These are phyloP conservation scores for Trematocara unimaculatum DNA, from an alignment of 2,113 vertebrate species.

Conservation along the genomic window DNA sequence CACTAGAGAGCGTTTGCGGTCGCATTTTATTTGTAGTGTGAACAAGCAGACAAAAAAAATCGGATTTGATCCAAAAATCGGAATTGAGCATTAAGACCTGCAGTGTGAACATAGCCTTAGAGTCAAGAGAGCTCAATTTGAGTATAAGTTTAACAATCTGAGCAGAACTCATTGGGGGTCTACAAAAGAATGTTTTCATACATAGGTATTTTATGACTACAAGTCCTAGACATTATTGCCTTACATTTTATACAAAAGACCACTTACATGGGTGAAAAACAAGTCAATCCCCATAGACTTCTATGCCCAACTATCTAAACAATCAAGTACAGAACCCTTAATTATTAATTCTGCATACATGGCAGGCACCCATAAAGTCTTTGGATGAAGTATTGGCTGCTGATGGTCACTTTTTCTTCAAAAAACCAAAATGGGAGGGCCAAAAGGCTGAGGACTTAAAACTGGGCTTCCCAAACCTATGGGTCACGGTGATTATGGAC, in stretches of 20 bases:
- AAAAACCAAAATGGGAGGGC: neutral
- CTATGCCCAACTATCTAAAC: neutral
- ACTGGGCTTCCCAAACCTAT: neutral
- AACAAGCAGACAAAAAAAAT: too few relatives aligned
- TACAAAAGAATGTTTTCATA: neutral
- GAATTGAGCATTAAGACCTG: too few relatives aligned
- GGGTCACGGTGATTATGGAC: neutral
- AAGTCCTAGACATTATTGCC: neutral
- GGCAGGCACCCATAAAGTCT: neutral
- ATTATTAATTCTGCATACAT: neutral
- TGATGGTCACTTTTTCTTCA: neutral
- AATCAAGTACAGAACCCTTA: neutral
- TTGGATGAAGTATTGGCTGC: neutral
- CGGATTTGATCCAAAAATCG: too few relatives aligned
- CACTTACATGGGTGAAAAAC: neutral
- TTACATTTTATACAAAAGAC: neutral
- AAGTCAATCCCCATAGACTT: neutral
- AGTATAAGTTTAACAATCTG: neutral
- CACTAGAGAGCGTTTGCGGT: too few relatives aligned
- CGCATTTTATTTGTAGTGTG: too few relatives aligned
- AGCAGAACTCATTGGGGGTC: neutral
- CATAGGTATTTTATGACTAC: neutral
- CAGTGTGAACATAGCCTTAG: neutral
- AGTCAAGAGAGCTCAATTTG: neutral
- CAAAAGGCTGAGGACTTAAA: neutral